Percentiles rank a stretch among this genome's conserved stretches.
Evolutionary conservation across 2,113 vertebrate genomes (phyloP).

Genomic region (Apeltes quadracus): DNA sequence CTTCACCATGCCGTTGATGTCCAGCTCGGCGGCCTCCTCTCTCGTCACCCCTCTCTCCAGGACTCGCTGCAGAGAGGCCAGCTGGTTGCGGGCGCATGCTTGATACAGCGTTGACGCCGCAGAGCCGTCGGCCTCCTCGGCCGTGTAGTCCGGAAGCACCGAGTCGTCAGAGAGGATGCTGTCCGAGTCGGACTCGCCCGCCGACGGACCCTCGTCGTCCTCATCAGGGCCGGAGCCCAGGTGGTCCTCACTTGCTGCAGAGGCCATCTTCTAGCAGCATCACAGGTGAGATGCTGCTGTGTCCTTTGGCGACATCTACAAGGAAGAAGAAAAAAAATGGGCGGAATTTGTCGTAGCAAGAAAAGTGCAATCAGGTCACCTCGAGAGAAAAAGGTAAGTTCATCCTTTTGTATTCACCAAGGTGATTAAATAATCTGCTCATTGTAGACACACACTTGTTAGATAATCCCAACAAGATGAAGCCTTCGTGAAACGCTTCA

Average conservation of each 20-base stretch:
- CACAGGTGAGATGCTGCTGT: constrained; percentile 24
- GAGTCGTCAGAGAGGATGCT: constrained; percentile 83
- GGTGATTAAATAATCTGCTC: constrained; percentile 14
- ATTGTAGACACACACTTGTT: not conserved
- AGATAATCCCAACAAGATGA: not conserved
- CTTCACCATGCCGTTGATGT: constrained; percentile 87
- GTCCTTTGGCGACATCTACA: constrained; percentile 54
- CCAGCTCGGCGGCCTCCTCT: constrained; percentile 83
- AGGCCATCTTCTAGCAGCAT: constrained; percentile 66
- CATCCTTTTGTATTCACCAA: not conserved
- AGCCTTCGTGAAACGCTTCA: not conserved
- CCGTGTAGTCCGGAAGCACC: constrained; percentile 71
- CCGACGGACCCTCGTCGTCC: constrained; percentile 48
- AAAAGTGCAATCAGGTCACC: not conserved
- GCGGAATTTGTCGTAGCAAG: constrained; percentile 7
- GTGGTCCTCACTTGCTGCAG: constrained; percentile 48
- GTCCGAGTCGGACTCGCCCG: constrained; percentile 63
- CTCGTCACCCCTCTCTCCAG: constrained; percentile 80
- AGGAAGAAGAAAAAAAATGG: constrained; percentile 10
- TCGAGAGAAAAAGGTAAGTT: constrained; percentile 1
- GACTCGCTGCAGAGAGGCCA: constrained; percentile 68
- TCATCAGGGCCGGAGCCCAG: constrained; percentile 66
- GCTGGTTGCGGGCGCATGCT: constrained; percentile 82
- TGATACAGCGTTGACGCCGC: constrained; percentile 75
- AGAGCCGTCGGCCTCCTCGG: fast-evolving